Evolutionary conservation across 30 jellyfish, hydroid and myxozoan genomes (phyloP), one percentile per base, ranked within the genome.

Genomic region (Morbakka virulenta): DNA sequence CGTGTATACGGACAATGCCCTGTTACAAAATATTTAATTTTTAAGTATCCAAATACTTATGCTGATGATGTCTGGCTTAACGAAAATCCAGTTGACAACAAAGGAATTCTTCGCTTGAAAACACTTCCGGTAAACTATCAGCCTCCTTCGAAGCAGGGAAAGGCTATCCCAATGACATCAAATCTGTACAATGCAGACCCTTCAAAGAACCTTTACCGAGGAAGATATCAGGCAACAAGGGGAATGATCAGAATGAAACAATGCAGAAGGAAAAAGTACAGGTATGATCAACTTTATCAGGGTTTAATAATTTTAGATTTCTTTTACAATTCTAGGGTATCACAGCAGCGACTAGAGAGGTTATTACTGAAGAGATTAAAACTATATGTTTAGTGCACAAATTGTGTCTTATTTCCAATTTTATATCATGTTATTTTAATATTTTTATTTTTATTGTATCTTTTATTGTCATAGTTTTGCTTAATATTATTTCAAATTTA

Each of bases 111-210:
- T 6, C 96, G 96, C 64, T 51, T 84, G 21, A 77, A 84, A 1
- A 51, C 89, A 27, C 22, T 91, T 26, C 98, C 98, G 22, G 73
- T 35, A 34, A 91, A 91, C 41, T 91, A 91, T 57, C 96, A 83
- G 35, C 96, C 98, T 0, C 98, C 98, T 21, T 91, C 98, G 0
- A 25, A 41, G 2, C 70, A 52, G 31, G 98, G 98, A 2, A 84
- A 35, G 27, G 95, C 95, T 4, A 91, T 91, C 22, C 96, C 98
- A 30, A 21, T 84, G 63, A 77, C 98, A 28, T 34, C 70, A 0
- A 64, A 91, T 52, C 74, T 91, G 22, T 91, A 91, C 81, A 91
- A 91, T 63, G 98, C 95, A 33, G 98, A 91, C 62, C 95, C 95
- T 32, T 77, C 94, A 62, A 79, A 64, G 74, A 87, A 85, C 0